phyloP scores from a whole-genome alignment of 2,797 vertebrate species.

The Taeniopygia guttata region DNA sequence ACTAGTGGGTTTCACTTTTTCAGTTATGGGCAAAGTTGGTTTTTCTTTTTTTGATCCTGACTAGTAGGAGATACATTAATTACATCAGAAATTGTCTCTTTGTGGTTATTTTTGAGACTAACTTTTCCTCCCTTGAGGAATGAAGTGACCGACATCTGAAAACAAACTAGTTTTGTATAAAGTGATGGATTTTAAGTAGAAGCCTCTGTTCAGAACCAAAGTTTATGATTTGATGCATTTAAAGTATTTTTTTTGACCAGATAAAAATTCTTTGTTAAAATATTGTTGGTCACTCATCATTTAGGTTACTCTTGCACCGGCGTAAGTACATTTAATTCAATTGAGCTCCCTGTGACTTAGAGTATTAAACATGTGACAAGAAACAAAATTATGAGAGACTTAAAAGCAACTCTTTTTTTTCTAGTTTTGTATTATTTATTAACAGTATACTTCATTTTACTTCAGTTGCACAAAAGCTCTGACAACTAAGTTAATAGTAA shows the following conservation, averaged over 20 bases:
- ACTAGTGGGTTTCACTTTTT: not conserved
- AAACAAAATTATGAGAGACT: not conserved
- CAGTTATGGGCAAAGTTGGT: not conserved
- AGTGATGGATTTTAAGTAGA: not conserved
- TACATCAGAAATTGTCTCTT: not conserved
- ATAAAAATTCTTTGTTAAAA: not conserved
- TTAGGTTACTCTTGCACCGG: not conserved
- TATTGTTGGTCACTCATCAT: not conserved
- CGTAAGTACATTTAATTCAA: not conserved
- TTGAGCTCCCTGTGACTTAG: not conserved
- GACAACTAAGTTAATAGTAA: not conserved
- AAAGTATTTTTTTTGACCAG: conserved; percentile 1
- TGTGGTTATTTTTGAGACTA: not conserved
- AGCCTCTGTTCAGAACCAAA: not conserved
- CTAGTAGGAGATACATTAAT: not conserved
- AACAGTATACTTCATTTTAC: not conserved
- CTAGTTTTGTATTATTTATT: not conserved
- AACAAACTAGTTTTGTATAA: not conserved
- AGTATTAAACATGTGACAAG: not conserved
- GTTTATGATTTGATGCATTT: not conserved
- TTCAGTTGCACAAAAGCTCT: not conserved
- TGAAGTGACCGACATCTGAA: not conserved
- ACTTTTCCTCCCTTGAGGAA: not conserved
- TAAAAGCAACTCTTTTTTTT: not conserved
- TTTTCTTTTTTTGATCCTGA: not conserved